Evolutionary conservation across 2,797 vertebrate species (phyloP), one percentile per base, ranked within the genome.

Genomic region (Sebastes hubbsi): DNA sequence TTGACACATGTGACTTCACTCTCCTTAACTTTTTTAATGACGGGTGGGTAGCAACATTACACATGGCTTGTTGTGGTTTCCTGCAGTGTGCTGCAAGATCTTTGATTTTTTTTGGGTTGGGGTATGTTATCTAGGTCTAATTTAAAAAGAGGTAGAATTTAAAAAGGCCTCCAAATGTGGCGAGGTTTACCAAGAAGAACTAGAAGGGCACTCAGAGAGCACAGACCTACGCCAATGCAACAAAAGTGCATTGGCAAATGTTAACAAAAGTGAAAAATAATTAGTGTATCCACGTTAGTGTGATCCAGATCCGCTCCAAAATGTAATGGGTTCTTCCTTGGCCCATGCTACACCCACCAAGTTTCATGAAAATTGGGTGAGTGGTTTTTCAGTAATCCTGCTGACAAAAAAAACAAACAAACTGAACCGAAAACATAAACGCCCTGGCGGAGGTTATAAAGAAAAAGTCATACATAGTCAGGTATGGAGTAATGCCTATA

Each of bases 351-450:
- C 46, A 49, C 18, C 16, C 46, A 49, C 18, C 8, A 49, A 49
- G 18, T 49, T 20, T 49, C 16, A 49, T 49, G 46, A 49, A 20
- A 49, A 20, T 20, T 49, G 46, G 46, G 46, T 0, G 0, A 49
- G 7, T 20, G 16, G 0, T 20, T 49, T 49, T 49, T 49, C 46
- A 0, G 46, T 0, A 49, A 49, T 0, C 16, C 46, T 49, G 46
- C 18, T 49, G 46, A 49, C 46, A 46, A 46, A 46, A 46, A 42
- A 36, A 12, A 18, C 1, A 49, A 2, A 49, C 22, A 22, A 49
- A 49, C 16, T 49, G 7, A 49, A 49, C 42, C 7, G 42, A 49
- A 49, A 49, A 46, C 42, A 46, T 3, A 46, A 46, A 1, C 16
- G 0, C 42, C 16, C 16, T 46, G 6, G 16, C 16, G 6, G 16